Conservation (phyloP, 2,113 vertebrate species). For the Dipodomys ordii region DNA sequence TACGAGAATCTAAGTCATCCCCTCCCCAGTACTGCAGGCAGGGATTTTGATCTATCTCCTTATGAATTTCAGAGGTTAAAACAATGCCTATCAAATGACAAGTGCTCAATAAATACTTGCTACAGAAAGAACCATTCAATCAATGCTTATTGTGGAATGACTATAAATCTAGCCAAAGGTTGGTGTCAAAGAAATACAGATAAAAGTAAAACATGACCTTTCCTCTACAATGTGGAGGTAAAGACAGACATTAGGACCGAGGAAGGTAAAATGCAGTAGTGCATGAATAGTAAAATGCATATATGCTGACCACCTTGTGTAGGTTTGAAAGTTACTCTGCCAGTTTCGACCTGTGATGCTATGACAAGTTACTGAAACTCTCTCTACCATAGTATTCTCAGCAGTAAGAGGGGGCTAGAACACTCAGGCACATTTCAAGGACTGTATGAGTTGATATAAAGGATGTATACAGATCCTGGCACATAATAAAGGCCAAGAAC, state of each 20-base stretch:
- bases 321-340: neutral
- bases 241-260: neutral
- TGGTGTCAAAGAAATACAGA: neutral
- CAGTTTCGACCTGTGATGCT: neutral
- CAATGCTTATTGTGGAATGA: conserved; percentile 8
- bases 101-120: neutral
- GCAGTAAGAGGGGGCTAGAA: neutral
- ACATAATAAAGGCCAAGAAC: neutral
- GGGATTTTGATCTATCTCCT: neutral
- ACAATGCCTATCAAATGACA: neutral
- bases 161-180: neutral
- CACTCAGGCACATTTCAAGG: neutral
- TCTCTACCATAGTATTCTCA: neutral
- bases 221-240: neutral
- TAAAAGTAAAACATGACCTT: neutral
- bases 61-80: conserved; percentile 24
- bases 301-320: neutral
- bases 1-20: neutral
- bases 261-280: neutral
- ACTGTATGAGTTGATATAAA: neutral
- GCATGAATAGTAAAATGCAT: neutral
- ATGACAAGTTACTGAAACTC: neutral
- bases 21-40: neutral
- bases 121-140: neutral
- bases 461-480: neutral